Evolutionary conservation across 2,113 vertebrate genomes (phyloP).

Genomic region (Paramormyrops kingsleyae): DNA sequence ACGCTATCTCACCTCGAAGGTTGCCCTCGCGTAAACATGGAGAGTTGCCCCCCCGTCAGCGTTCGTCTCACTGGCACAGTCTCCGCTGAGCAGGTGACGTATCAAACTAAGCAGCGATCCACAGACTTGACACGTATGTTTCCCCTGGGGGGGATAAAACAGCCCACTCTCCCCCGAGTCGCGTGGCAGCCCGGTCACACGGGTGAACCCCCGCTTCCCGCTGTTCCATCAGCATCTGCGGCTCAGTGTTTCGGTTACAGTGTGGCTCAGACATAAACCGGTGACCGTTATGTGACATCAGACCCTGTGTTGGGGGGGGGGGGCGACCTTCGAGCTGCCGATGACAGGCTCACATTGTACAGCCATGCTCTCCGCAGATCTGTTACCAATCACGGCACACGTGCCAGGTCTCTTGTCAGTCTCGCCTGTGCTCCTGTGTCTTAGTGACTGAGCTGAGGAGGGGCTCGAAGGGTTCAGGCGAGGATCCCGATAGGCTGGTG

Average conservation of each 20-base stretch:
- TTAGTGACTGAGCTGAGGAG: slow-evolving; percentile 16
- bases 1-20: slow-evolving; percentile 43
- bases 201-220: not conserved
- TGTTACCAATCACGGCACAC: slow-evolving; percentile 48
- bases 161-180: not conserved
- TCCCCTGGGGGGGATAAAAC: not conserved
- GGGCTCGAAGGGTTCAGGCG: not conserved
- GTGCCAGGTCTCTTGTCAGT: slow-evolving; percentile 61
- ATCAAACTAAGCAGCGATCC: not conserved
- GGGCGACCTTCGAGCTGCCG: not conserved
- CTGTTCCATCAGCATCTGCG: not conserved
- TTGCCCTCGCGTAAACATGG: slow-evolving; percentile 32
- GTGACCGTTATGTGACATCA: not conserved
- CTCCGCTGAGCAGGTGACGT: not conserved
- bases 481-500: not conserved
- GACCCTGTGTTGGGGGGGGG: not conserved
- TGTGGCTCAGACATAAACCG: not conserved
- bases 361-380: not conserved
- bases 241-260: not conserved
- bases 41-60: slow-evolving; percentile 19
- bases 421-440: slow-evolving; percentile 53
- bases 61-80: not conserved
- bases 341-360: slow-evolving; percentile 7
- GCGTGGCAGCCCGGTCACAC: not conserved
- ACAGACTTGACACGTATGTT: not conserved